Evolutionary conservation across 2,888 invertebrate genomes (phyloP), one percentile per base, ranked within the genome.

Genomic region (Oxycera nigricornis): DNA sequence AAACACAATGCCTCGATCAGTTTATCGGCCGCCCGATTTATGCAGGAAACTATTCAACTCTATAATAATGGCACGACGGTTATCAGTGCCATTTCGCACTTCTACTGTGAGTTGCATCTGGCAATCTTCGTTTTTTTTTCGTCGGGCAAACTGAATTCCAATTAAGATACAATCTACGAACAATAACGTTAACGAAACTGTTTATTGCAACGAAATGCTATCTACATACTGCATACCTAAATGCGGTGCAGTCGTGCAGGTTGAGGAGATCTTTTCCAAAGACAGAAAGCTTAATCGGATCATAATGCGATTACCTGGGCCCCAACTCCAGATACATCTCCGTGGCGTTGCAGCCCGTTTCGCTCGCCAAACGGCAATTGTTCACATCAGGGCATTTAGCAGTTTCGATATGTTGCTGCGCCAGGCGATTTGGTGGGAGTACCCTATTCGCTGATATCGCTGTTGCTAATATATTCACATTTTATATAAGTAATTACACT

Each of bases 401-500:
- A 62, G 62, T 2, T 62, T 50, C 24, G 35, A 31, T 35, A 50
- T 30, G 65, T 55, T 68, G 26, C 35, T 26, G 22, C 26, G 57
- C 9, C 72, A 26, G 70, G n/a, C 41, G 68, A 65, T 41, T 62
- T 68, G 65, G 75, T 75, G 73, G 75, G 75, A 73, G 75, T 68
- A 75, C 46, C 65, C 50, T 55, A 55, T 65, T 52, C 52, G 30
- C 57, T 73, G 72, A 72, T 72, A 70, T 70, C 52, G 70, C 52
- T 70, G 52, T 76, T 74, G 52, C 74, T 74, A 74, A 74, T 72
- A 52, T 76, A 73, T 76, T 74, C 76, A 74, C 76, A 74, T 74
- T 76, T 74, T 76, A 74, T 73, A 76, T 74, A 74, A 76, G 74
- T 76, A 76, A 74, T 74, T 72, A 72, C 72, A 76, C 74, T 72